Conservation (phyloP, 2,888 invertebrate species). For the Andrena trimmerana region DNA sequence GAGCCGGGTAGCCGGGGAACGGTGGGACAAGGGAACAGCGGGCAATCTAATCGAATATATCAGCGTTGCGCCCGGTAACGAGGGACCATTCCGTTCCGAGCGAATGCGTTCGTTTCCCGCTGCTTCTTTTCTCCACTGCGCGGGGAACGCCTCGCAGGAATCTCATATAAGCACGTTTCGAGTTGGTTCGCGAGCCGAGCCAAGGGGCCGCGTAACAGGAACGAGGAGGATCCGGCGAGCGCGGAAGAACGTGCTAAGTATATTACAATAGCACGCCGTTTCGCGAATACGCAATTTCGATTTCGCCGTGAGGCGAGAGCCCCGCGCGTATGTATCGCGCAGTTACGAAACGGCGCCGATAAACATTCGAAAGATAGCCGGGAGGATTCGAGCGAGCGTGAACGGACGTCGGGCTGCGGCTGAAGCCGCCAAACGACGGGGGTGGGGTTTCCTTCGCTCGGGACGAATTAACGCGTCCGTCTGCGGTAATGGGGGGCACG, state of each 20-base stretch:
- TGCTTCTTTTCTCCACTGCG: conserved; percentile 9
- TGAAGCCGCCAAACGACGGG: neutral
- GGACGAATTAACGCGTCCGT: conserved; percentile 33
- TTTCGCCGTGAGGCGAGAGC: neutral
- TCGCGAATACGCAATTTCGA: conserved; percentile 49
- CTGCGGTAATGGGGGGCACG: too few relatives aligned
- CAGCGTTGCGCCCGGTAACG: conserved; percentile 48
- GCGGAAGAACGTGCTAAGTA: conserved; percentile 52
- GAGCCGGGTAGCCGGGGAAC: conserved; percentile 9
- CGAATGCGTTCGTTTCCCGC: conserved; percentile 46
- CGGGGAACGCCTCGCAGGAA: conserved; percentile 29
- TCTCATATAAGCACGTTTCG: conserved; percentile 44
- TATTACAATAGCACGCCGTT: conserved; percentile 48
- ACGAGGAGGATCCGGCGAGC: conserved; percentile 7
- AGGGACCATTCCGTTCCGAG: conserved; percentile 49
- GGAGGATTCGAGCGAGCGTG: neutral
- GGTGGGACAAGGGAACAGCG: conserved; percentile 10
- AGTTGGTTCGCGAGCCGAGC: neutral
- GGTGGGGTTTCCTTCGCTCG: neutral
- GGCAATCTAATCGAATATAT: conserved; percentile 58
- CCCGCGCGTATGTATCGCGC: conserved; percentile 24
- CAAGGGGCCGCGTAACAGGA: conserved; percentile 39
- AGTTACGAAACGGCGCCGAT: conserved; percentile 30
- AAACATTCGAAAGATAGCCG: conserved; percentile 36
- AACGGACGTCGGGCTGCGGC: neutral